These are phyloP conservation scores for Henricia sp. DNA, from an alignment of 53 echinoderm and acorn worm genomes.

Conservation along the genomic window DNA sequence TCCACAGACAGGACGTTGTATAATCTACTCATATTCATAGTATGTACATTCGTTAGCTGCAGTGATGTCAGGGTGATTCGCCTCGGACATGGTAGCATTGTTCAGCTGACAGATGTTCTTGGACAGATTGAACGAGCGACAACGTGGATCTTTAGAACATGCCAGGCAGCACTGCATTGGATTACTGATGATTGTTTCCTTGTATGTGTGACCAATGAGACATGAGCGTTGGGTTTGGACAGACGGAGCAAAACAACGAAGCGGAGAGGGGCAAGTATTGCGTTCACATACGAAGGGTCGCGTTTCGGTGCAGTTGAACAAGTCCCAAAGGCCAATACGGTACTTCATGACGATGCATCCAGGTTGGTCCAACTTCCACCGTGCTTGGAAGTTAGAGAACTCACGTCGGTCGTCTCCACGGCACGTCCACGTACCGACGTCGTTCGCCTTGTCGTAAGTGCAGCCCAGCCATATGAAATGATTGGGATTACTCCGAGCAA, in stretches of 20 bases:
- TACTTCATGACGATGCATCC: constrained; percentile 22
- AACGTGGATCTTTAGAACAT: constrained; percentile 25
- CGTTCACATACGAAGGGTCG: constrained; percentile 22
- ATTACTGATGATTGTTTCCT: constrained; percentile 1
- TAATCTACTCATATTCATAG: constrained; percentile 23
- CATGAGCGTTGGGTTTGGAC: constrained; percentile 16
- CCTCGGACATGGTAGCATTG: constrained; percentile 33
- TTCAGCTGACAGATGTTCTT: constrained; percentile 30
- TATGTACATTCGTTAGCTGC: constrained; percentile 12
- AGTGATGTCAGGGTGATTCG: background rate
- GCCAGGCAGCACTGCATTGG: constrained; percentile 42
- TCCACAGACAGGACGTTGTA: no score
- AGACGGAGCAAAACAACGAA: background rate
- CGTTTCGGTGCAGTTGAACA: background rate
- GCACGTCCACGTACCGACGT: background rate
- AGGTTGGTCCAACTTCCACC: background rate
- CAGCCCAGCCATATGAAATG: constrained; percentile 34
- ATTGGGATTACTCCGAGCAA: background rate
- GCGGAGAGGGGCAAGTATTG: background rate
- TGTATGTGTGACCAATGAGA: constrained; percentile 33
- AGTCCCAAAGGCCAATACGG: constrained; percentile 1
- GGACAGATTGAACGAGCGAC: constrained; percentile 44
- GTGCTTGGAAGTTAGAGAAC: background rate
- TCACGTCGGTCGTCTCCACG: background rate
- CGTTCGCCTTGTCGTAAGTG: background rate